A percentile compares a stretch with the other conserved stretches of the same genome.
phyloP scores from a whole-genome alignment of 2,888 invertebrate genomes.

The Acanthopleura granulata region DNA sequence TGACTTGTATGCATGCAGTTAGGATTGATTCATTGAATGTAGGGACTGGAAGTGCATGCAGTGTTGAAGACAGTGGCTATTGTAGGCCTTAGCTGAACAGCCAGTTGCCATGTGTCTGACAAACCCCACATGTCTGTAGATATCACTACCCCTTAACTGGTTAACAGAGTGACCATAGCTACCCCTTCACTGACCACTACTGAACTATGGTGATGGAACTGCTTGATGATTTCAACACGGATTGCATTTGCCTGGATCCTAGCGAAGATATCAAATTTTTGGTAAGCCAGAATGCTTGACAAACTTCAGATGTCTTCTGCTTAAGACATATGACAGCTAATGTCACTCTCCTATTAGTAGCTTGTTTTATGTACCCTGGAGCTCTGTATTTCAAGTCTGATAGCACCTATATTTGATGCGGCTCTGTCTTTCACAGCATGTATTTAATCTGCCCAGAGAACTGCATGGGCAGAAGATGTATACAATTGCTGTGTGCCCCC shows the following conservation, averaged over 20 bases:
- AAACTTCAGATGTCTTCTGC: too few species aligned
- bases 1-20: conserved; percentile 7
- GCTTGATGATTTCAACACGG: neutral
- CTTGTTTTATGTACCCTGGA: too few species aligned
- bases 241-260: neutral
- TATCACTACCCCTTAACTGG: neutral
- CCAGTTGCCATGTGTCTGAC: neutral
- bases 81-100: too few species aligned
- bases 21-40: conserved; percentile 7
- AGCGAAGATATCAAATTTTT: neutral
- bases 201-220: conserved; percentile 10
- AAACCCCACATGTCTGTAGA: neutral
- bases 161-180: neutral
- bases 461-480: too few species aligned
- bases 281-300: neutral
- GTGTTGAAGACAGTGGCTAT: too few species aligned
- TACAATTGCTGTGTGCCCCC: too few species aligned
- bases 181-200: conserved; percentile 7
- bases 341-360: too few species aligned
- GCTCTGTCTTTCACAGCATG: too few species aligned
- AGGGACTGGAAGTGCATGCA: neutral
- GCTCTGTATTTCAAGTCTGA: too few species aligned
- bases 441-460: too few species aligned
- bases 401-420: too few species aligned
- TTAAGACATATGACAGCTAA: too few species aligned